These are phyloP conservation scores for Toxotes jaculatrix DNA, from an alignment of 2,113 vertebrate genomes.

Conservation along the genomic window DNA sequence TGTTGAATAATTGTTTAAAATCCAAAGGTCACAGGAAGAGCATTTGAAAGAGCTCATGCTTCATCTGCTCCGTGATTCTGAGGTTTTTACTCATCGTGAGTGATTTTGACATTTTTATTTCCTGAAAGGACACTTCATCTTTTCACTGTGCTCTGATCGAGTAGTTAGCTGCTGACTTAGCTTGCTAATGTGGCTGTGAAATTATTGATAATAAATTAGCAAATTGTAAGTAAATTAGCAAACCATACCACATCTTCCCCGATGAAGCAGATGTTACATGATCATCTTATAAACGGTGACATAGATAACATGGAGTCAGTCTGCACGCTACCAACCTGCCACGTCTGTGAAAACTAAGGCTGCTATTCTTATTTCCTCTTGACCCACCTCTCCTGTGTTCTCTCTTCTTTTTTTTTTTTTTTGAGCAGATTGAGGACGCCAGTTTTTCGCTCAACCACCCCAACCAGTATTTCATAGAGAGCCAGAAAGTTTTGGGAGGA, in stretches of 20 bases:
- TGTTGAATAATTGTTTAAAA: conserved; percentile 21
- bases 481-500: conserved; percentile 83
- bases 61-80: conserved; percentile 45
- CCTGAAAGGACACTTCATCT: conserved; percentile 53
- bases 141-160: conserved; percentile 11
- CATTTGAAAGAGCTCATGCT: background rate
- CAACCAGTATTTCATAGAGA: conserved; percentile 97
- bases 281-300: conserved; percentile 8
- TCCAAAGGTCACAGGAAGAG: conserved; percentile 42
- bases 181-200: conserved; percentile 17
- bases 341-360: conserved; percentile 7
- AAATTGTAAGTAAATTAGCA: conserved; percentile 8
- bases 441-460: conserved; percentile 96
- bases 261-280: conserved; percentile 12
- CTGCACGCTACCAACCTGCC: conserved; percentile 13
- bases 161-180: conserved; percentile 31
- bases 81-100: conserved; percentile 52
- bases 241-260: background rate
- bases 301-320: conserved; percentile 33
- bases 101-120: conserved; percentile 66
- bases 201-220: conserved; percentile 35
- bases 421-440: conserved; percentile 90
- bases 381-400: background rate
- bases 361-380: background rate
- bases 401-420: conserved; percentile 40